A percentile compares a stretch with the other conserved stretches of the same genome.
phyloP scores from a whole-genome alignment of 2,888 invertebrate genomes.

The Caenorhabditis japonica region DNA sequence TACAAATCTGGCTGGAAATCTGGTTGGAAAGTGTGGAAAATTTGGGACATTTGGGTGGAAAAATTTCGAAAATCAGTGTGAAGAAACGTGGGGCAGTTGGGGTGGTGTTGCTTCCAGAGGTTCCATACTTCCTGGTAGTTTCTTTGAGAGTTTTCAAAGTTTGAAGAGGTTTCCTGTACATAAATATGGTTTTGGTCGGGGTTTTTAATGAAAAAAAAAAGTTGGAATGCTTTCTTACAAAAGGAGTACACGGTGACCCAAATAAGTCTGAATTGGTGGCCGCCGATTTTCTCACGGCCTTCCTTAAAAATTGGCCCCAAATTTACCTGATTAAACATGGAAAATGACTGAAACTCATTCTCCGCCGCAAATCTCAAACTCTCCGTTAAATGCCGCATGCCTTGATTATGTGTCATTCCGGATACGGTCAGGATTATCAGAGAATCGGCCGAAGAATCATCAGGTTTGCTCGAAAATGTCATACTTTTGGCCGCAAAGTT shows the following conservation, averaged over 20 bases:
- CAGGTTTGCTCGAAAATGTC: neutral
- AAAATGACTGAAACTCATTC: slow-evolving; percentile 8
- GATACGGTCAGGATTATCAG: slow-evolving; percentile 16
- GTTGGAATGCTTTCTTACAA: too few species aligned
- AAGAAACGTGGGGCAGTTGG: slow-evolving; percentile 7
- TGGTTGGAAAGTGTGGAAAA: too few species aligned
- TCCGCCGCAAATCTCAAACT: slow-evolving; percentile 7
- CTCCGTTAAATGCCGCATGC: slow-evolving; percentile 14
- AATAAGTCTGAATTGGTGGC: too few species aligned
- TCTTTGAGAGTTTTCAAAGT: slow-evolving; percentile 10
- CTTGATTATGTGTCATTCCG: slow-evolving; percentile 32
- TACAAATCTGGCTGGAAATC: slow-evolving; percentile 19
- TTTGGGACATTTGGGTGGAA: slow-evolving; percentile 1
- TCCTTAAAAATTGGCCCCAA: too few species aligned
- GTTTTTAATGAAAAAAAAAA: too few species aligned
- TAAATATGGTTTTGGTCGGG: neutral
- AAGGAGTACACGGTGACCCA: too few species aligned
- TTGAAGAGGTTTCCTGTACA: slow-evolving; percentile 3
- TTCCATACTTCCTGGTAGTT: slow-evolving; percentile 5
- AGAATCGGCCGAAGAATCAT: neutral
- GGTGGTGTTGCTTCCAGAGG: neutral
- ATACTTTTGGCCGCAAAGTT: slow-evolving; percentile 7
- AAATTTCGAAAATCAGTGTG: slow-evolving; percentile 14
- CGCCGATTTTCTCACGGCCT: too few species aligned
- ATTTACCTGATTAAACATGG: slow-evolving; percentile 28